A percentile compares a stretch with the other conserved stretches of the same genome.
Conservation (phyloP, 2,113 vertebrate species). For the Macquaria australasica region DNA sequence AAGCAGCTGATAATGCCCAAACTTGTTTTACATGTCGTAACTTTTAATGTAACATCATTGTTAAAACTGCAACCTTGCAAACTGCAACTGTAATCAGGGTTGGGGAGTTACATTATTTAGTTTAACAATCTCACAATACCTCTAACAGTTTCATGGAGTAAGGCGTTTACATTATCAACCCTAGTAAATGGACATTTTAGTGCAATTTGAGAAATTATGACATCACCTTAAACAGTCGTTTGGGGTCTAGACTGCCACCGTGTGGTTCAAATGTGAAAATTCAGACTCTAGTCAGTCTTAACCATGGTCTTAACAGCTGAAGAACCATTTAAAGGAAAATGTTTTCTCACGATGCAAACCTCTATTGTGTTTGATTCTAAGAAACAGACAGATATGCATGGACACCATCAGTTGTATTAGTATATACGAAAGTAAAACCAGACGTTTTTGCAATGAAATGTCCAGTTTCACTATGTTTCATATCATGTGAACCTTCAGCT, state of each 20-base stretch:
- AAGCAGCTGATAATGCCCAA: neutral
- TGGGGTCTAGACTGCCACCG: constrained; percentile 9
- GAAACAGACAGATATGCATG: neutral
- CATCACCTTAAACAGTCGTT: neutral
- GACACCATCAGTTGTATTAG: neutral
- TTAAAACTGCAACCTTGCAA: neutral
- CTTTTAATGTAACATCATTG: neutral
- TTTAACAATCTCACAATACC: neutral
- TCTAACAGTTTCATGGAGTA: neutral
- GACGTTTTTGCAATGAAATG: neutral
- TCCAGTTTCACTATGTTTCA: neutral
- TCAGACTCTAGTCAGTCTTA: neutral
- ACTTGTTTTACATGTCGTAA: neutral
- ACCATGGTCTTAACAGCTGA: neutral
- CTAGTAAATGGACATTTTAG: neutral
- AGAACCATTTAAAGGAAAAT: neutral
- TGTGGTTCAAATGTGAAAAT: constrained; percentile 33
- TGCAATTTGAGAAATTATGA: neutral
- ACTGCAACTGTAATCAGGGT: neutral
- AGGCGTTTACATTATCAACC: neutral
- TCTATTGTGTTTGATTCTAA: neutral
- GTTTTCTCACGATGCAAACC: neutral
- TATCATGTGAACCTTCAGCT: neutral
- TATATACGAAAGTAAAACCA: neutral
- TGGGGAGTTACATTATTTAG: neutral